Percentiles rank a stretch among this genome's conserved stretches.
phyloP scores from a whole-genome alignment of 1,140 invertebrate genomes.

The Maniola jurtina region DNA sequence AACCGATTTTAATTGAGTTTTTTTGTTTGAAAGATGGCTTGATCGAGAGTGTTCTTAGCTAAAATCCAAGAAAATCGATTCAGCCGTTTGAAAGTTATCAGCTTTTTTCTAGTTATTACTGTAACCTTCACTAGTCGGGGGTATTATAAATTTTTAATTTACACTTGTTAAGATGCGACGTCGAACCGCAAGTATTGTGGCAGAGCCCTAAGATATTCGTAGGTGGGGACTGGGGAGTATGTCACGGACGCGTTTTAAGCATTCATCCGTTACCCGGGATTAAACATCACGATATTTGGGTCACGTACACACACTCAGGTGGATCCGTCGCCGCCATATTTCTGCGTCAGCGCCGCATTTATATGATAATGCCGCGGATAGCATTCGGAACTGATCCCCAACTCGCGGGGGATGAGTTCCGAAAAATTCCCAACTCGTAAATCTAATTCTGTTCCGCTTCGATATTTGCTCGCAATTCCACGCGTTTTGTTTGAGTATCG shows the following conservation, averaged over 20 bases:
- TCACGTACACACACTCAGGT: constrained; percentile 37
- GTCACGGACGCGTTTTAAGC: neutral
- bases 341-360: constrained; percentile 66
- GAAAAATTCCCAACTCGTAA: constrained; percentile 66
- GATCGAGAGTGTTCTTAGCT: too few species aligned
- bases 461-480: constrained; percentile 54
- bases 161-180: too few species aligned
- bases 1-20: too few species aligned
- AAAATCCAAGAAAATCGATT: too few species aligned
- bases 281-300: constrained; percentile 42
- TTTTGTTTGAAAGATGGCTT: too few species aligned
- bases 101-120: too few species aligned
- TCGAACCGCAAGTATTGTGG: too few species aligned
- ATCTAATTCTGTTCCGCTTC: constrained; percentile 60
- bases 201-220: neutral
- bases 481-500: constrained; percentile 49
- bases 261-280: constrained; percentile 15
- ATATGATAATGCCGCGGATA: constrained; percentile 62
- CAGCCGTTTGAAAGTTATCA: too few species aligned
- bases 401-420: constrained; percentile 49
- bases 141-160: too few species aligned
- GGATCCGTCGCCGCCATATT: constrained; percentile 50
- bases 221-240: neutral
- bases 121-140: too few species aligned
- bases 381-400: constrained; percentile 53